Conservation (phyloP, 2,113 vertebrate genomes). For the Oxygymnocypris stewartii region DNA sequence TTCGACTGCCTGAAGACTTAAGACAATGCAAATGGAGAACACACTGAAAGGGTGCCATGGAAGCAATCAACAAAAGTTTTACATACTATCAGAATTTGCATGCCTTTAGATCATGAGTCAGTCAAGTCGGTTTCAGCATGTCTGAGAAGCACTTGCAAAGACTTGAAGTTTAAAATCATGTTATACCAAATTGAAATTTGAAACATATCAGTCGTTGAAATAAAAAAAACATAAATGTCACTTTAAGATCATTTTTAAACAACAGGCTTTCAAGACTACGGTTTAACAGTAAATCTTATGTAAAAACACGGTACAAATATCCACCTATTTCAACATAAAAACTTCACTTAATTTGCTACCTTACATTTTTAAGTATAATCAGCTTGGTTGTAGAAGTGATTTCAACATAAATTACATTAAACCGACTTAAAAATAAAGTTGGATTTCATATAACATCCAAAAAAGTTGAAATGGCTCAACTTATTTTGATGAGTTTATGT, state of each 20-base stretch:
- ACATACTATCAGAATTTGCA: slow-evolving; percentile 24
- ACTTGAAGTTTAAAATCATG: neutral
- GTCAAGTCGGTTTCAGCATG: neutral
- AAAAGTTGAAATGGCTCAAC: too few relatives aligned
- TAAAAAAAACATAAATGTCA: neutral
- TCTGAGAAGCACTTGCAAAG: neutral
- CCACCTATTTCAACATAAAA: too few relatives aligned
- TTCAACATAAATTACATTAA: neutral
- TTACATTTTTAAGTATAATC: neutral
- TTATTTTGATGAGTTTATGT: too few relatives aligned
- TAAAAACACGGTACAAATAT: neutral
- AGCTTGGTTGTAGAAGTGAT: neutral
- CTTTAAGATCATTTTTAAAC: neutral
- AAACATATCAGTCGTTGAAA: neutral
- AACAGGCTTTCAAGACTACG: neutral
- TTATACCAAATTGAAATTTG: neutral
- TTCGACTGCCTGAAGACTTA: neutral
- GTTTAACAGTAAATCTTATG: neutral
- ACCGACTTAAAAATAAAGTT: neutral
- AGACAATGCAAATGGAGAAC: slow-evolving; percentile 19
- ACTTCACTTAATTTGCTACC: too few relatives aligned
- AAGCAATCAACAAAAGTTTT: slow-evolving; percentile 17
- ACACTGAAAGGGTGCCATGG: neutral
- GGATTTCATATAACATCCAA: neutral
- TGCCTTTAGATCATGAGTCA: slow-evolving; percentile 21